Percentiles rank a stretch among this genome's conserved stretches.
These are phyloP conservation scores for Tarsius wallacei DNA, from an alignment of 2,797 vertebrate species.

Conservation along the genomic window DNA sequence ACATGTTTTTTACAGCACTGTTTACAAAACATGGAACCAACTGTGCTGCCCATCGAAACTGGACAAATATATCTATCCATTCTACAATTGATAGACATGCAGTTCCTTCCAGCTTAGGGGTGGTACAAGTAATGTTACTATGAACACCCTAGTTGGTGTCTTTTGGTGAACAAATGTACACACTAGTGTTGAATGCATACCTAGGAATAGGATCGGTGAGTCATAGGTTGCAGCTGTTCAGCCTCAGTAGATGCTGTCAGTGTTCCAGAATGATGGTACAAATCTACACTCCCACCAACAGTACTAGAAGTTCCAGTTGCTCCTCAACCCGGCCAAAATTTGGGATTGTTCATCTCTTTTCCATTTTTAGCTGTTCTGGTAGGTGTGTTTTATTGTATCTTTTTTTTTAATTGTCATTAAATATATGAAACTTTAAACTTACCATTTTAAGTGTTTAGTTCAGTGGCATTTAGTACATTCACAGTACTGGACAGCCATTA, in stretches of 20 bases:
- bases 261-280: neutral
- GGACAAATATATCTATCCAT: neutral
- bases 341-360: neutral
- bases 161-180: neutral
- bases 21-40: no score
- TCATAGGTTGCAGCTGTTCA: neutral
- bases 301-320: neutral
- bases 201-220: neutral
- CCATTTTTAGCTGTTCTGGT: neutral
- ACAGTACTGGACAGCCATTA: neutral
- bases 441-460: neutral
- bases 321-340: neutral
- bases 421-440: neutral
- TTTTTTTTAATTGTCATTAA: neutral
- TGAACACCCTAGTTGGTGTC: neutral
- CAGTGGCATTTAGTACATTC: neutral
- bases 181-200: neutral
- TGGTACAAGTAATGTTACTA: no score
- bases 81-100: neutral
- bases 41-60: no score
- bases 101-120: neutral
- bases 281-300: neutral
- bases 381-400: neutral
- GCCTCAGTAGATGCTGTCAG: neutral
- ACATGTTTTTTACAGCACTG: no score